Evolutionary conservation across 2,797 vertebrate genomes (phyloP).

Genomic region (Pogonophryne albipinna): DNA sequence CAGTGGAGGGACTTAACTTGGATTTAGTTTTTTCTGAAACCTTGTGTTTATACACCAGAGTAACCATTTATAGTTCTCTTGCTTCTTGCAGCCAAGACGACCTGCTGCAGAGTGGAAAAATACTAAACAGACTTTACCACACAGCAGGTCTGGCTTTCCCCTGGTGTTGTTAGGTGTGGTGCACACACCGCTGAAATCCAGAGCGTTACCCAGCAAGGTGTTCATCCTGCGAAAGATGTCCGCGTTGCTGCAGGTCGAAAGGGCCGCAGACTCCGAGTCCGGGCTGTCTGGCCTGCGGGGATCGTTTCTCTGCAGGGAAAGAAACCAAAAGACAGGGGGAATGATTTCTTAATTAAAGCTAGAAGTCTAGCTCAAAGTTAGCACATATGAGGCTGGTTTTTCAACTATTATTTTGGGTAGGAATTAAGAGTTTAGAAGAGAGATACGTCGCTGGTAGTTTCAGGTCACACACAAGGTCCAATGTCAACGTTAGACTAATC

Average conservation of each 20-base stretch:
- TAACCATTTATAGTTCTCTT: neutral
- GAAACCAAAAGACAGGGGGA: neutral
- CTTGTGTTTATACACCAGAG: neutral
- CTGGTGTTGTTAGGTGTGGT: slow-evolving; percentile 90
- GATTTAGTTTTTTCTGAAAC: neutral
- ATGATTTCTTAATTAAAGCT: neutral
- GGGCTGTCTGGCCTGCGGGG: slow-evolving; percentile 88
- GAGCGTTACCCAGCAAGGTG: slow-evolving; percentile 95
- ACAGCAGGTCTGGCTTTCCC: slow-evolving; percentile 86
- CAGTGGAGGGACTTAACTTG: neutral
- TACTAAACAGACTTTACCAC: slow-evolving; percentile 83
- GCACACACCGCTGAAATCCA: slow-evolving; percentile 96
- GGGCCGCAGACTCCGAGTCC: slow-evolving; percentile 89
- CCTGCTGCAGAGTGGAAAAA: neutral
- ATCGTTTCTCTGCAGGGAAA: slow-evolving; percentile 77
- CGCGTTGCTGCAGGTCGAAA: slow-evolving; percentile 97
- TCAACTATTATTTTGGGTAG: neutral
- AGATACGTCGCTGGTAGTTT: neutral
- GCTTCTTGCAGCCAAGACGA: slow-evolving; percentile 1
- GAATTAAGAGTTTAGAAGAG: neutral
- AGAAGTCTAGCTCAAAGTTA: neutral
- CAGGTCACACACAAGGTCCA: slow-evolving; percentile 9
- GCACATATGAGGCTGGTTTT: accelerated
- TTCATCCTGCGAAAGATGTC: slow-evolving; percentile 97
- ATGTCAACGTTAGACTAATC: neutral